Base-by-base conservation (phyloP, 1,140 invertebrate genomes). In the Eubasilissa regina region DNA sequence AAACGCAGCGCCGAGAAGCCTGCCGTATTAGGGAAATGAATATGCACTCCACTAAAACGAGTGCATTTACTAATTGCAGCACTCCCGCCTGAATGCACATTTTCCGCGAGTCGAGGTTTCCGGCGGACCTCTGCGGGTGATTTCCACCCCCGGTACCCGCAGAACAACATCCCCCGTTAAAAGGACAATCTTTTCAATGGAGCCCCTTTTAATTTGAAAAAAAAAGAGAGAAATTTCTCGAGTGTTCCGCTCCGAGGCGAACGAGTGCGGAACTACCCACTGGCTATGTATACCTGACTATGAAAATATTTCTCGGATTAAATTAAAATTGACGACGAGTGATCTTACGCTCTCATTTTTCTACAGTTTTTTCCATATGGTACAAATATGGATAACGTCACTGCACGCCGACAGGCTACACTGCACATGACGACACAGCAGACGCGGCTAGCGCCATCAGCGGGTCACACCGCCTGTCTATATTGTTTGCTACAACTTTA, bases 61-160 rank as follows among this genome's bases (percentile, higher is more conserved):
- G 68, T 73, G 68, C 68, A 73, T 73, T 70, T 55, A 21, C 68
- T 73, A 73, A 73, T 73, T 73, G 68, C 68, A 19, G 17, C n/a
- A 15, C 15, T 53, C 53, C 21, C 51, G 15, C 68, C 68, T 73
- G 60, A 64, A 64, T 64, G 60, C 25, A 25, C 13, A 64, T 64
- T 64, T 64, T 64, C 60, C 25, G 35, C 48, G 48, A 51, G 11
- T 15, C 48, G 11, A 51, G 48, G 1, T 15, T 51, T 51, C 48
- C 48, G 64, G 44, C 19, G 25, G n/a, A 35, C 13, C 12, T 12
- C 10, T 7, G 12, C 19, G 60, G 60, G 0, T 35, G 60, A 11
- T 68, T 68, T 68, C 47, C 64, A 48, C 15, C 64, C 62, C 62
- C 60, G 8, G n/a, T 25, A n/a, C 21, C 19, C 35, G n/a, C 60